phyloP scores from a whole-genome alignment of 2,888 invertebrate species.

The Cantharis nigra region DNA sequence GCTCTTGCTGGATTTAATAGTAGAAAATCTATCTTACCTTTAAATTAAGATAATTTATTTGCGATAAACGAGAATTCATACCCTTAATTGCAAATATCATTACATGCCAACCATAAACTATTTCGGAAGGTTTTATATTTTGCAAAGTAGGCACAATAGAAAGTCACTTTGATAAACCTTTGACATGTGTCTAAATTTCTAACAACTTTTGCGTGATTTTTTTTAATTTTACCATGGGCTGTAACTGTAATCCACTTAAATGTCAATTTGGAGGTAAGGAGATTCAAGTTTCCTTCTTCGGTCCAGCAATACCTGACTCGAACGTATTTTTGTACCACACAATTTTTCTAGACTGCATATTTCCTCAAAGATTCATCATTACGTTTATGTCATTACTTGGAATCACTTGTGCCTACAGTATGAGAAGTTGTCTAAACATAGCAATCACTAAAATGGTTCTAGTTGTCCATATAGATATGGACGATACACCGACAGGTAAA shows the following conservation, averaged over 20 bases:
- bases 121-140: background rate
- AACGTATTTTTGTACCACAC: no score
- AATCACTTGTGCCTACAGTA: slow-evolving; percentile 54
- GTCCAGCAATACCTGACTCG: no score
- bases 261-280: background rate
- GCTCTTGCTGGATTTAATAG: no score
- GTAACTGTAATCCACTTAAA: background rate
- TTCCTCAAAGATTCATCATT: slow-evolving; percentile 72
- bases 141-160: background rate
- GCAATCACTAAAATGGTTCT: slow-evolving; percentile 56
- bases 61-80: no score
- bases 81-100: no score
- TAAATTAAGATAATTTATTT: no score
- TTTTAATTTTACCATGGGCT: background rate
- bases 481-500: no score
- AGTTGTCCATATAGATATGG: no score
- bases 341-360: slow-evolving; percentile 61
- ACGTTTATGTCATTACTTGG: slow-evolving; percentile 58
- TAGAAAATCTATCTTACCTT: no score
- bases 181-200: background rate
- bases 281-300: background rate
- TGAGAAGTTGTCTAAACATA: slow-evolving; percentile 52
- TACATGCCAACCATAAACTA: no score
- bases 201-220: background rate
- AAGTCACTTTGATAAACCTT: background rate